Evolutionary conservation across 2,113 vertebrate genomes (phyloP).

Genomic region (Pimephales promelas): DNA sequence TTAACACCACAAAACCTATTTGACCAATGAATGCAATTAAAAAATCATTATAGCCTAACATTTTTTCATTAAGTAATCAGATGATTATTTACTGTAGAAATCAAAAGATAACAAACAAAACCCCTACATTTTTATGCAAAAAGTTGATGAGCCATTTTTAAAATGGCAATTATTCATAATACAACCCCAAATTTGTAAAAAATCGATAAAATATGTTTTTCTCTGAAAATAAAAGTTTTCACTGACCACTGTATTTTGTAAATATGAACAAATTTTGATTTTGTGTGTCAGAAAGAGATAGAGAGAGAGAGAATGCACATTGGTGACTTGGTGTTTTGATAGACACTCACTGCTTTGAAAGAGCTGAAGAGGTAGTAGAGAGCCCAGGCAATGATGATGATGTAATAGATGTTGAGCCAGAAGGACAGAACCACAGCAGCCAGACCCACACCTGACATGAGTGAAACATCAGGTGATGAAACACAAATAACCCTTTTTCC

Average conservation of each 20-base stretch:
- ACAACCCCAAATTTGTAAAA: too few species aligned
- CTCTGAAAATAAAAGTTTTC: too few species aligned
- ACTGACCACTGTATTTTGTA: too few species aligned
- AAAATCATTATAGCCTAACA: background rate
- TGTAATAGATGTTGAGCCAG: constrained; percentile 93
- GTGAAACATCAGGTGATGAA: background rate
- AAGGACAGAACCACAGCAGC: constrained; percentile 87
- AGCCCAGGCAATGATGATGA: constrained; percentile 91
- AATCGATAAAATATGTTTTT: too few species aligned
- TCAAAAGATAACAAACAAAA: background rate
- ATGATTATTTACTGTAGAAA: background rate
- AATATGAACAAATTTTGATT: too few species aligned
- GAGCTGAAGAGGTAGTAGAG: constrained; percentile 91
- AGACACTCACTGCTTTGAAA: constrained; percentile 76
- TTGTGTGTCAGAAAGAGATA: too few species aligned
- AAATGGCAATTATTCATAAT: background rate
- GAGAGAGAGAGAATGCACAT: too few species aligned
- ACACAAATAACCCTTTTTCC: too few species aligned
- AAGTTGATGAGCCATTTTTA: background rate
- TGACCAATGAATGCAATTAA: background rate
- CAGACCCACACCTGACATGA: constrained; percentile 81
- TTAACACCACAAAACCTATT: background rate
- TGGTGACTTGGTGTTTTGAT: constrained; percentile 1
- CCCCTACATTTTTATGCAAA: background rate
- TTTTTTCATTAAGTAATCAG: background rate